Percentiles rank a stretch among this genome's conserved stretches.
phyloP scores from a whole-genome alignment of 2,113 vertebrate species.

The Sardina pilchardus region DNA sequence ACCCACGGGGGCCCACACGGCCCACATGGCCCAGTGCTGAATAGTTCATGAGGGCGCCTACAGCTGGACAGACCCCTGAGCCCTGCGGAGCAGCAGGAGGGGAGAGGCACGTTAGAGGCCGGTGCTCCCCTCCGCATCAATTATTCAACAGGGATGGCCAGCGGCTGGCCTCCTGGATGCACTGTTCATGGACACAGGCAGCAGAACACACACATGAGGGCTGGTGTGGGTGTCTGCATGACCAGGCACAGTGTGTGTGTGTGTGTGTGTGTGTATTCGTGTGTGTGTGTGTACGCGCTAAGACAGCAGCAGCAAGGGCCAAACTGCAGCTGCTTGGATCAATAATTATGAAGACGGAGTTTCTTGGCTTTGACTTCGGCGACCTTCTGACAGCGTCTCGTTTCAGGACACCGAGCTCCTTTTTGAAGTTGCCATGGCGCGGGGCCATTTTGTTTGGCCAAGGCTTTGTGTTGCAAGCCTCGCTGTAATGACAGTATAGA shows the following conservation, averaged over 20 bases:
- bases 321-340: background rate
- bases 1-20: background rate
- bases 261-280: background rate
- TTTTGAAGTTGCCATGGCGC: background rate
- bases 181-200: conserved; percentile 47
- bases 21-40: background rate
- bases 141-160: conserved; percentile 61
- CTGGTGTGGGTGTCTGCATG: background rate
- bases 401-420: background rate
- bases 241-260: background rate
- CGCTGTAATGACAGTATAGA: background rate
- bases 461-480: background rate
- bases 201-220: conserved; percentile 24
- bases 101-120: background rate
- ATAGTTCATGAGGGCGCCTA: background rate
- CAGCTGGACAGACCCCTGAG: background rate
- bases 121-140: conserved; percentile 35
- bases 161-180: conserved; percentile 48
- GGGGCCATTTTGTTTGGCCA: background rate
- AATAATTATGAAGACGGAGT: background rate
- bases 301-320: background rate
- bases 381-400: background rate
- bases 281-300: background rate
- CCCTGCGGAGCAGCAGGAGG: background rate
- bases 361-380: background rate